Base-by-base conservation (phyloP, 2,113 vertebrate species). In the Copsychus sechellarum region DNA sequence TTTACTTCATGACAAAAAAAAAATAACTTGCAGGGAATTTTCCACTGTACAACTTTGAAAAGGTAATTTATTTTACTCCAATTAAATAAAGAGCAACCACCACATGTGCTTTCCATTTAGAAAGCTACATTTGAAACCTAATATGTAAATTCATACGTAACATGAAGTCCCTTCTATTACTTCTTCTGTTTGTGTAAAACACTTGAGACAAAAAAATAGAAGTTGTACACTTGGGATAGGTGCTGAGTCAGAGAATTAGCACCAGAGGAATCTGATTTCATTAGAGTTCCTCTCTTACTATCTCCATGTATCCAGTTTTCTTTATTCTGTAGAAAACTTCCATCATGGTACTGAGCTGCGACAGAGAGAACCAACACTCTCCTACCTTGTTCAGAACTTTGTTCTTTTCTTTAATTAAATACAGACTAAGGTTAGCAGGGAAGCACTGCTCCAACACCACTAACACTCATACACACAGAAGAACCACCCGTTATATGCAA, bases 181-280 rank as follows among this genome's bases (percentile, higher is more conserved):
- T 92, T 64, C 24, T 81, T 23, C 14, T 38, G 4, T 50, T 53
- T 34, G 53, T 87, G 60, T 7, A 71, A 84, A 83, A 60, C n/a
- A 48, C 6, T 48, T 0, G 0, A n/a, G 29, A 54, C 14, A 53
- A 71, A 72, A 10, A 73, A 51, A 1, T 0, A 25, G 5, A 77
- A 70, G 17, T 14, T 38, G 12, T 29, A 65, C 16, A 60, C 3
- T 33, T 77, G 42, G 28, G 18, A 64, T 8, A 88, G 22, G 25
- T 65, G 36, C 43, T 33, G 17, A 85, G n/a, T 56, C 26, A 69
- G 34, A 72, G 16, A 90, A 90, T 61, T 26, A 57, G 25, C 45
- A 61, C 31, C 54, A 88, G 33, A 82, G 14, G 47, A 90, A 83
- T 20, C 9, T 0, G 0, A 48, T 62, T 90, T 71, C 22, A 58